Evolutionary conservation across 2,113 vertebrate species (phyloP).

Genomic region (Alces alces): DNA sequence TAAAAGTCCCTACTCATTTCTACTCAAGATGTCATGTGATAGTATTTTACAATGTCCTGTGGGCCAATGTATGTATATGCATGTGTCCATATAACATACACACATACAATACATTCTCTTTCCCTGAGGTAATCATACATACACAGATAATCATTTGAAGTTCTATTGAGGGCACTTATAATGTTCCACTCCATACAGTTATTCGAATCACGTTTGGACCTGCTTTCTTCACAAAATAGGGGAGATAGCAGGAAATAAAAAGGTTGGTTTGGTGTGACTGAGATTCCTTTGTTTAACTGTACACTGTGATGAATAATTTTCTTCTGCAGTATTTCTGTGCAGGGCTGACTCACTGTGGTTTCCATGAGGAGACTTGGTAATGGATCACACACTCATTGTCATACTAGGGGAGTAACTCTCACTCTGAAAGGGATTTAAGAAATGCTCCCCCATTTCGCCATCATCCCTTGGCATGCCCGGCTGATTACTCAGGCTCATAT

Average conservation of each 20-base stretch:
- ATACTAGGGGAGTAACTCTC: constrained; percentile 98
- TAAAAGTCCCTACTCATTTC: constrained; percentile 84
- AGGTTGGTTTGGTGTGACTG: constrained; percentile 80
- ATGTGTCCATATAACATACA: constrained; percentile 69
- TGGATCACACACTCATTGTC: constrained; percentile 96
- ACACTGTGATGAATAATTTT: constrained; percentile 83
- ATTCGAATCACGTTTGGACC: constrained; percentile 82
- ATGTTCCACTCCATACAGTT: constrained; percentile 77
- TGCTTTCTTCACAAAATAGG: constrained; percentile 83
- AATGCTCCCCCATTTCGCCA: constrained; percentile 96
- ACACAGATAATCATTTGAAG: constrained; percentile 83
- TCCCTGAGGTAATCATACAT: constrained; percentile 74
- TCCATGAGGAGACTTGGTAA: constrained; percentile 77
- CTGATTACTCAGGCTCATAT: constrained; percentile 98
- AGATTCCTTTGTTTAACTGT: constrained; percentile 85
- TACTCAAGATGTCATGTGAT: constrained; percentile 83
- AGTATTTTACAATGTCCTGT: constrained; percentile 82
- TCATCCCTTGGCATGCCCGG: constrained; percentile 97
- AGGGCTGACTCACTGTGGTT: constrained; percentile 84
- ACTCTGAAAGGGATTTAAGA: constrained; percentile 98
- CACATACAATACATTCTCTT: constrained; percentile 68
- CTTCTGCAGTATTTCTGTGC: constrained; percentile 82
- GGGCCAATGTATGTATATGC: constrained; percentile 80
- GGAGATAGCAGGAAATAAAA: constrained; percentile 80
- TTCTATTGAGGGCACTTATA: constrained; percentile 78